Conservation (phyloP, 1,140 invertebrate species). For the Stegodyphus mimosarum region DNA sequence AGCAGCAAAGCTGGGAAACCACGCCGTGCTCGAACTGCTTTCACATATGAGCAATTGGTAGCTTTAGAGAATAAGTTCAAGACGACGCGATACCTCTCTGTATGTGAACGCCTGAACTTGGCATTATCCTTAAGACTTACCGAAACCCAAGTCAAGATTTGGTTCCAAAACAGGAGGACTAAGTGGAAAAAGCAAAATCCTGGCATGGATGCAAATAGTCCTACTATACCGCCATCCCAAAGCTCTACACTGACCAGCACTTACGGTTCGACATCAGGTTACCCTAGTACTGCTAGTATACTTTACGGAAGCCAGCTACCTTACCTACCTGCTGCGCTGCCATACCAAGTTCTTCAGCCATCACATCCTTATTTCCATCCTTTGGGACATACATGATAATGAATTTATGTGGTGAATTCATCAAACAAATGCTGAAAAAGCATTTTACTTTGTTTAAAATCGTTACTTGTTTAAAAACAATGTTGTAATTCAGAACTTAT, state of each 20-base stretch:
- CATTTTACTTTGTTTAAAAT: not conserved
- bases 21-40: slow-evolving; percentile 92
- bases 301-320: slow-evolving; percentile 64
- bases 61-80: slow-evolving; percentile 99
- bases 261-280: slow-evolving; percentile 46
- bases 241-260: slow-evolving; percentile 27
- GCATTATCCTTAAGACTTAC: slow-evolving; percentile 94
- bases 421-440: not conserved
- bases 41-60: slow-evolving; percentile 98
- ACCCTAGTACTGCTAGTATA: slow-evolving; percentile 60
- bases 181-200: slow-evolving; percentile 99
- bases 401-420: slow-evolving; percentile 1
- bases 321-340: slow-evolving; percentile 61
- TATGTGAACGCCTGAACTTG: slow-evolving; percentile 96
- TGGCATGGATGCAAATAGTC: slow-evolving; percentile 85
- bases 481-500: too few species aligned
- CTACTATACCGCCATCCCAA: slow-evolving; percentile 60
- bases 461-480: too few species aligned
- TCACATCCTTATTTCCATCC: slow-evolving; percentile 58
- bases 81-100: slow-evolving; percentile 94
- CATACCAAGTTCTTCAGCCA: slow-evolving; percentile 41
- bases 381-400: slow-evolving; percentile 53
- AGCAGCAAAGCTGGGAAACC: slow-evolving; percentile 78
- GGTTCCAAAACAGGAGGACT: slow-evolving; percentile 96
- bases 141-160: slow-evolving; percentile 98